Evolutionary conservation across 2,888 invertebrate species (phyloP), one percentile per base, ranked within the genome.

Genomic region (Belgica antarctica): DNA sequence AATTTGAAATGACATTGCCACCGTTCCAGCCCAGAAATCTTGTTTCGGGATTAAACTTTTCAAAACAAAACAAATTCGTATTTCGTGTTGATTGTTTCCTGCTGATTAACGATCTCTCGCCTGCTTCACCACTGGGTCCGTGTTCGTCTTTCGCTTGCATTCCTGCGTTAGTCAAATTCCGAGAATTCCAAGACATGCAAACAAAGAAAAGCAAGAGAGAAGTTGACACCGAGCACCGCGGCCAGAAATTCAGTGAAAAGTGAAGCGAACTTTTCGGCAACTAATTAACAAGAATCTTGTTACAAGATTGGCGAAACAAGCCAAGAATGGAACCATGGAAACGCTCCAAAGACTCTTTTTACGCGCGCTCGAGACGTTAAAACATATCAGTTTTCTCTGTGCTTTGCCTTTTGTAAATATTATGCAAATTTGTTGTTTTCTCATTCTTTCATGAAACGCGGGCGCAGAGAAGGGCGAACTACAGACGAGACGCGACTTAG

Each of bases 281-380:
- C 22, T 52, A 52, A 52, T 52, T 52, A 52, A 52, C 52, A 52
- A n/a, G n/a, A n/a, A n/a, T n/a, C n/a, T n/a, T n/a, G n/a, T n/a
- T n/a, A n/a, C n/a, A n/a, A 22, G 52, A 52, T 52, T 10, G 10
- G 52, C 52, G 52, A 52, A 52, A n/a, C 52, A 52, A 22, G 52
- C 52, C 8, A 17, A 19, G 22, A 17, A 52, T 22, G 17, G 52
- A 52, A 52, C 52, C 19, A 52, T 22, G 41, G 15, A 41, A 41
- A n/a, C n/a, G 12, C 41, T 41, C 41, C n/a, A 41, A 41, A n/a
- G n/a, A 41, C 41, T n/a, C 41, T 41, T 41, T 41, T 41, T 41
- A 41, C 41, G 41, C 41, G 41, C 5, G 41, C 41, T 15, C 31
- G 31, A 31, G 31, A 31, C 31, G 10, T 7, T 10, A 31, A 31